Conservation (phyloP, 2,888 invertebrate genomes). For the Catotricha subobsoleta region DNA sequence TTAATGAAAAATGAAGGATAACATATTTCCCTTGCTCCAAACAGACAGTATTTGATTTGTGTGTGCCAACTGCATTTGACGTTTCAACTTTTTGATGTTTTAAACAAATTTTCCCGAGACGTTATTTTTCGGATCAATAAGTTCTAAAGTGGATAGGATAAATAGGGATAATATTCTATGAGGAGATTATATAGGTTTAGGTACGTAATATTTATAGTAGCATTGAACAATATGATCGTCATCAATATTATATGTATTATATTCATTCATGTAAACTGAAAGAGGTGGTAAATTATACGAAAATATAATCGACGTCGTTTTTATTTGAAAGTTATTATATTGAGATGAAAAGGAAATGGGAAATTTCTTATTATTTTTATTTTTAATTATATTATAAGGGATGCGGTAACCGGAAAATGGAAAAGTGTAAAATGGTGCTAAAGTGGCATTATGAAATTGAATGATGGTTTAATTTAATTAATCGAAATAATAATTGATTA, state of each 20-base stretch:
- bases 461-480: conserved; percentile 5
- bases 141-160: conserved; percentile 1
- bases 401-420: too few relatives aligned
- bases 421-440: too few relatives aligned
- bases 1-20: conserved; percentile 5
- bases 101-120: too few relatives aligned
- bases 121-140: conserved; percentile 5
- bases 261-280: conserved; percentile 5
- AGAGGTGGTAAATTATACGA: neutral
- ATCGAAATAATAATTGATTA: conserved; percentile 3
- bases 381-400: too few relatives aligned
- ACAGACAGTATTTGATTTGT: conserved; percentile 4
- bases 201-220: too few relatives aligned
- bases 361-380: too few relatives aligned
- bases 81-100: conserved; percentile 10
- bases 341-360: too few relatives aligned
- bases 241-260: conserved; percentile 3
- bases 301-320: neutral
- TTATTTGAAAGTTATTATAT: too few relatives aligned
- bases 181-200: too few relatives aligned
- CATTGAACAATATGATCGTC: too few relatives aligned
- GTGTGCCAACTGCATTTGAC: conserved; percentile 11
- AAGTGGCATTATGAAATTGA: neutral
- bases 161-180: conserved; percentile 5
- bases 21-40: neutral